Conservation (phyloP, 1,140 invertebrate species). For the Lordiphosa stackelbergi region DNA sequence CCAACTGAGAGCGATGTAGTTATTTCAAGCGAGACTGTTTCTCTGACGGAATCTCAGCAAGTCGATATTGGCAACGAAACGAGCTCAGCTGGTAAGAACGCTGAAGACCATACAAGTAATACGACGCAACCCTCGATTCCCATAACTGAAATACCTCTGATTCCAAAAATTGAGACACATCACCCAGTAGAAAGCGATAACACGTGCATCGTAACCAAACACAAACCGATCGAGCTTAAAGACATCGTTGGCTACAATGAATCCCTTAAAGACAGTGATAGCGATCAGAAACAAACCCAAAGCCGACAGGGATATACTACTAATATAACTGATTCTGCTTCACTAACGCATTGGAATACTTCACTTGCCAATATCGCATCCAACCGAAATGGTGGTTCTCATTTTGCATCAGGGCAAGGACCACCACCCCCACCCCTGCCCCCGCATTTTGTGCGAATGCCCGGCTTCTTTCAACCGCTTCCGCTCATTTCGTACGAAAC, state of each 20-base stretch:
- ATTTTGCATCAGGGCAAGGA: slow-evolving; percentile 34
- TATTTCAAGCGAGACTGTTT: slow-evolving; percentile 4
- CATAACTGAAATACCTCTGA: slow-evolving; percentile 11
- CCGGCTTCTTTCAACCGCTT: slow-evolving; percentile 76
- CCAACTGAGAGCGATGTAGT: slow-evolving; percentile 12
- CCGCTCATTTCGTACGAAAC: slow-evolving; percentile 75
- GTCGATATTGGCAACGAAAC: slow-evolving; percentile 21
- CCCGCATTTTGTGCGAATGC: slow-evolving; percentile 66
- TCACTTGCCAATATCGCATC: slow-evolving; percentile 51
- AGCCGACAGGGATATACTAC: slow-evolving; percentile 34
- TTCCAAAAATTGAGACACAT: slow-evolving; percentile 44
- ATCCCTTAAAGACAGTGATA: slow-evolving; percentile 57
- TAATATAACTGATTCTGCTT: slow-evolving; percentile 70
- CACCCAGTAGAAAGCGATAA: slow-evolving; percentile 34
- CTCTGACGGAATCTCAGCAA: slow-evolving; percentile 17
- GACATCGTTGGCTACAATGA: slow-evolving; percentile 66
- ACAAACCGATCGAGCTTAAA: slow-evolving; percentile 57
- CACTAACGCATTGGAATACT: slow-evolving; percentile 71
- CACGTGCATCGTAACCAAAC: slow-evolving; percentile 38
- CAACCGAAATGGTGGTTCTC: slow-evolving; percentile 30
- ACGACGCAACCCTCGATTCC: slow-evolving; percentile 1
- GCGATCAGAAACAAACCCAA: slow-evolving; percentile 32
- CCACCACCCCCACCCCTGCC: slow-evolving; percentile 67
- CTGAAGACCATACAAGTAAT: slow-evolving; percentile 15
- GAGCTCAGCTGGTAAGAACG: slow-evolving; percentile 51